A percentile compares a stretch with the other conserved stretches of the same genome.
Evolutionary conservation across 2,113 vertebrate species (phyloP).

Genomic region (Sinocyclocheilus rhinocerous): DNA sequence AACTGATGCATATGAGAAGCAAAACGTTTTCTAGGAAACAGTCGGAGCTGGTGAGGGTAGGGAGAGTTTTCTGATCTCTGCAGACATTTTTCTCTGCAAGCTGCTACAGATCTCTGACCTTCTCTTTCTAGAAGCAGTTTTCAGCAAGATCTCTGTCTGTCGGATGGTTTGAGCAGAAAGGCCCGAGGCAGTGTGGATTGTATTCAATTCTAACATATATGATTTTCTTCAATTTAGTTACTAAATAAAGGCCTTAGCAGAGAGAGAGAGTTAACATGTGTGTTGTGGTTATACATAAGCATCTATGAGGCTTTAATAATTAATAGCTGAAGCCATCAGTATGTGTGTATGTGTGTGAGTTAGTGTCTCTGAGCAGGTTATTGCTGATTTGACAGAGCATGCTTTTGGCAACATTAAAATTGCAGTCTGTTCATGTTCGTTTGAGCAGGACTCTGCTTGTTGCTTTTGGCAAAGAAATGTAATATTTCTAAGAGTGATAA

Average conservation of each 20-base stretch:
- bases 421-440: slow-evolving; percentile 44
- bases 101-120: slow-evolving; percentile 32
- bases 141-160: slow-evolving; percentile 19
- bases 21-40: slow-evolving; percentile 13
- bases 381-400: slow-evolving; percentile 20
- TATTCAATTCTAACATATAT: not conserved
- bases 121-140: not conserved
- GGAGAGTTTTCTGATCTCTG: slow-evolving; percentile 26
- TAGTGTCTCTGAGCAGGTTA: slow-evolving; percentile 17
- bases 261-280: not conserved
- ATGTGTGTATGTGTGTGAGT: slow-evolving; percentile 19
- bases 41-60: not conserved
- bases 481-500: slow-evolving; percentile 44
- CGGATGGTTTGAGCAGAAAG: slow-evolving; percentile 15
- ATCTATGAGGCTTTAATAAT: slow-evolving; percentile 10
- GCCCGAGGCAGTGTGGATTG: not conserved
- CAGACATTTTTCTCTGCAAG: slow-evolving; percentile 16
- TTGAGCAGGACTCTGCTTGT: slow-evolving; percentile 41
- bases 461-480: slow-evolving; percentile 35
- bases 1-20: slow-evolving; percentile 39
- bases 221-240: not conserved
- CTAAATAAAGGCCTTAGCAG: not conserved
- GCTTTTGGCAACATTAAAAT: slow-evolving; percentile 43
- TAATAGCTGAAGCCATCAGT: not conserved
- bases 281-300: not conserved